A percentile compares a stretch with the other conserved stretches of the same genome.
phyloP scores from a whole-genome alignment of 2,113 vertebrate species.

The Notarius lentiginosus region DNA sequence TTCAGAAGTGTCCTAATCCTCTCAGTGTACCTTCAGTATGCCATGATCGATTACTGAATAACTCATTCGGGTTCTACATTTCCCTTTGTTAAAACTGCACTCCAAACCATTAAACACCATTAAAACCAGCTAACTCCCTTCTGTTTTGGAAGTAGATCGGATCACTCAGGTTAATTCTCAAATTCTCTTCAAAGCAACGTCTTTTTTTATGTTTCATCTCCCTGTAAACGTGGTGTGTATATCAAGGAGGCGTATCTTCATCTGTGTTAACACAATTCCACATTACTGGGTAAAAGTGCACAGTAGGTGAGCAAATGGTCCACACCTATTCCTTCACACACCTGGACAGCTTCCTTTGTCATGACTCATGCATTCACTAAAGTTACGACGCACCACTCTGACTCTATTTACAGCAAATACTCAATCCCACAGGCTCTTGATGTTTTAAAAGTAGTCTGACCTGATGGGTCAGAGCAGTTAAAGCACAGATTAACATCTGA shows the following conservation, averaged over 20 bases:
- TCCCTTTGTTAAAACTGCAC: not conserved
- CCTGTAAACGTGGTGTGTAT: not conserved
- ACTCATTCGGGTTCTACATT: not conserved
- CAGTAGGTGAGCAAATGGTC: not conserved
- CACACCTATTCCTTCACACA: not conserved
- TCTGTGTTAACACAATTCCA: not conserved
- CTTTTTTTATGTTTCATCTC: not conserved
- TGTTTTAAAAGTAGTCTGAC: not conserved
- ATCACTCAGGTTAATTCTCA: not conserved
- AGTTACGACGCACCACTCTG: not conserved
- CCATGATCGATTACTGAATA: not conserved
- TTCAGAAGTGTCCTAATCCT: not conserved
- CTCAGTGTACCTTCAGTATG: not conserved
- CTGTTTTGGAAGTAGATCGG: not conserved
- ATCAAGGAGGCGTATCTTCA: not conserved
- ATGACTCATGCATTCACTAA: not conserved
- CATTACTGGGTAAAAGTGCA: conserved; percentile 28
- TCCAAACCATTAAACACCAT: no score
- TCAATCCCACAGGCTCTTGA: not conserved
- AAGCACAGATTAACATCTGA: not conserved
- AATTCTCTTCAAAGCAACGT: not conserved
- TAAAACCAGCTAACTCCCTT: not conserved
- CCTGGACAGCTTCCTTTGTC: not conserved
- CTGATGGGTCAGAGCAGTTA: not conserved
- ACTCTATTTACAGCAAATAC: not conserved